Percentiles rank a stretch among this genome's conserved stretches.
Evolutionary conservation across 2,797 vertebrate species (phyloP).

Genomic region (Stomatorhinus walkeri): DNA sequence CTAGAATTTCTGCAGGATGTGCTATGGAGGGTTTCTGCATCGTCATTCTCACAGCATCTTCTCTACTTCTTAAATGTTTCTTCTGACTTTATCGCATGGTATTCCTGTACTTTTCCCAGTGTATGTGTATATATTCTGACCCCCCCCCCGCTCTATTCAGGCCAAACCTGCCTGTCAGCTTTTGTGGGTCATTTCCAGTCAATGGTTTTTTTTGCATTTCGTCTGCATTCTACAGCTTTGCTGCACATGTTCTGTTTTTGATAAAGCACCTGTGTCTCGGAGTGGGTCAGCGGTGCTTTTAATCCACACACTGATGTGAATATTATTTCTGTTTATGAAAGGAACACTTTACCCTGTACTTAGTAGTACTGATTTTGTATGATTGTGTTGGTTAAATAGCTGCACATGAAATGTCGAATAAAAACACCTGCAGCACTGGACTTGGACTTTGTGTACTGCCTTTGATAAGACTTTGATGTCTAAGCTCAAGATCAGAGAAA

Average conservation of each 20-base stretch:
- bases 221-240: slow-evolving; percentile 23
- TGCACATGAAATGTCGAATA: slow-evolving; percentile 31
- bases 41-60: background rate
- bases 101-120: background rate
- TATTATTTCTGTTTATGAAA: slow-evolving; percentile 35
- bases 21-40: background rate
- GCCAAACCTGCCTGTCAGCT: slow-evolving; percentile 16
- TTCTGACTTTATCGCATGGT: background rate
- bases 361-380: slow-evolving; percentile 27
- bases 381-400: slow-evolving; percentile 24
- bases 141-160: background rate
- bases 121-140: background rate
- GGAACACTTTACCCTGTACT: slow-evolving; percentile 21
- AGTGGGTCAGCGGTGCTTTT: slow-evolving; percentile 38
- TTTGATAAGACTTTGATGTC: slow-evolving; percentile 32
- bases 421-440: slow-evolving; percentile 40
- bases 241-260: slow-evolving; percentile 33
- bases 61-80: background rate
- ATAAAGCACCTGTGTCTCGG: slow-evolving; percentile 42
- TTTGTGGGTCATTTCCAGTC: slow-evolving; percentile 27
- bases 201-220: slow-evolving; percentile 21
- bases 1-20: background rate
- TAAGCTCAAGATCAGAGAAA: slow-evolving; percentile 18
- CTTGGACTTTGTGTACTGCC: slow-evolving; percentile 36
- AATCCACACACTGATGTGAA: slow-evolving; percentile 25